Conservation (phyloP, 2,797 vertebrate species). For the Arremon brunneinucha region DNA sequence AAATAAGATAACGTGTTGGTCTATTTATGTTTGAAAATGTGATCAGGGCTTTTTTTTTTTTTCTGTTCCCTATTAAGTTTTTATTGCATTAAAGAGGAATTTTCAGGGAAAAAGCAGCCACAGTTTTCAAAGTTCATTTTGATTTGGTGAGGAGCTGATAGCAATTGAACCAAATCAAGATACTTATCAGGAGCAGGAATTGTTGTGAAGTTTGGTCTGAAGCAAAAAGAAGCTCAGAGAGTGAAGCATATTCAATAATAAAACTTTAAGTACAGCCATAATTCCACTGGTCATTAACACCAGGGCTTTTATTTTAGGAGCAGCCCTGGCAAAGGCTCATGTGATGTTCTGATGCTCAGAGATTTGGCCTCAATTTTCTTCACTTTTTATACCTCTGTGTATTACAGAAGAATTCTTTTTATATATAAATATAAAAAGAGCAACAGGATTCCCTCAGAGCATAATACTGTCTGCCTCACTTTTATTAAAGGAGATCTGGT, state of each 20-base stretch:
- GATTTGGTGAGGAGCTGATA: slow-evolving; percentile 15
- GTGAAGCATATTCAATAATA: background rate
- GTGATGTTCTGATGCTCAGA: background rate
- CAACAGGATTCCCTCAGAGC: slow-evolving; percentile 79
- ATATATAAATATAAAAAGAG: slow-evolving; percentile 59
- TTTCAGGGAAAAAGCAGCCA: background rate
- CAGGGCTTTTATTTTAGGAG: slow-evolving; percentile 12
- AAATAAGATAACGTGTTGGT: background rate
- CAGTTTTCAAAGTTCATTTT: slow-evolving; percentile 40
- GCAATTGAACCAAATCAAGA: slow-evolving; percentile 25
- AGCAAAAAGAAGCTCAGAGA: slow-evolving; percentile 11
- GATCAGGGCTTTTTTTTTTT: background rate
- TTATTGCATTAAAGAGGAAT: slow-evolving; percentile 61
- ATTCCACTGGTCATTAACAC: slow-evolving; percentile 41
- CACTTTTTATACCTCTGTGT: slow-evolving; percentile 36
- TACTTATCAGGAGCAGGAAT: slow-evolving; percentile 13
- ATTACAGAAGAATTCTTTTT: slow-evolving; percentile 72
- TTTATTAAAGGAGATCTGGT: slow-evolving; percentile 85
- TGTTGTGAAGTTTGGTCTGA: background rate
- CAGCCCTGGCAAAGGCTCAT: background rate
- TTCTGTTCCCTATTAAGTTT: slow-evolving; percentile 53
- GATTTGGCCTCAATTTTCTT: background rate
- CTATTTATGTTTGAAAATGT: background rate
- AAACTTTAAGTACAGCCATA: background rate
- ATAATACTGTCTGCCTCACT: slow-evolving; percentile 79